Evolutionary conservation across 2,797 vertebrate genomes (phyloP), one percentile per base, ranked within the genome.

Genomic region (Coendou prehensilis): DNA sequence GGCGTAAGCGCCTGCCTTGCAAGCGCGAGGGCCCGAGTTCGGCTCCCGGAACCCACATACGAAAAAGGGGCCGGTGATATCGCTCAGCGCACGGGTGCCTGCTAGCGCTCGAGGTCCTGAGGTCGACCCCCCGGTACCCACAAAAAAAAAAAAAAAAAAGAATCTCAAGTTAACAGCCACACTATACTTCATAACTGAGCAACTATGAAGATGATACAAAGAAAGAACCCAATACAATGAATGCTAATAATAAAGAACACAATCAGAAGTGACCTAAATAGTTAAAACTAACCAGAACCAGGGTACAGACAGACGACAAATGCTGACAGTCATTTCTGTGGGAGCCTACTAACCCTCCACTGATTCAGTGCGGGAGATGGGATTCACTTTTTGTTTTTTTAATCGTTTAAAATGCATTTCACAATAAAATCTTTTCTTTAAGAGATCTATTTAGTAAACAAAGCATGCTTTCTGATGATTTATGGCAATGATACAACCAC

Each of bases 371-470:
- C 69, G 13, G 26, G 5, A 91, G 14, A 9, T 33, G 9, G 71
- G 33, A 52, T 83, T 87, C 87, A 33, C 17, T 41, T 61, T 93
- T 28, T 79, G 80, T 56, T 80, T 75, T 71, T 73, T 37, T 50
- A 30, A 76, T 37, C 4, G 4, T 47, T 59, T 45, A 6, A 30
- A 63, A 76, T 76, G 6, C 26, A 76, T 92, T 96, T 96, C 67
- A 95, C 50, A 92, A 73, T 18, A 84, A 83, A 95, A 59, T 41
- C 18, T 87, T 67, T 84, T 69, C 61, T 88, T 87, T 73, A 94
- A 91, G 87, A 88, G 22, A 85, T 41, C n/a, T 81, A 81, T 57
- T 73, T 63, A 81, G 26, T 50, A 71, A 96, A 92, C 20, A 95
- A 91, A 79, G 45, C 5, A 61, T 52, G 26, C 18, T 80, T 86